These are phyloP conservation scores for Papilio xuthus DNA, from an alignment of 1,140 invertebrate species.

Conservation along the genomic window DNA sequence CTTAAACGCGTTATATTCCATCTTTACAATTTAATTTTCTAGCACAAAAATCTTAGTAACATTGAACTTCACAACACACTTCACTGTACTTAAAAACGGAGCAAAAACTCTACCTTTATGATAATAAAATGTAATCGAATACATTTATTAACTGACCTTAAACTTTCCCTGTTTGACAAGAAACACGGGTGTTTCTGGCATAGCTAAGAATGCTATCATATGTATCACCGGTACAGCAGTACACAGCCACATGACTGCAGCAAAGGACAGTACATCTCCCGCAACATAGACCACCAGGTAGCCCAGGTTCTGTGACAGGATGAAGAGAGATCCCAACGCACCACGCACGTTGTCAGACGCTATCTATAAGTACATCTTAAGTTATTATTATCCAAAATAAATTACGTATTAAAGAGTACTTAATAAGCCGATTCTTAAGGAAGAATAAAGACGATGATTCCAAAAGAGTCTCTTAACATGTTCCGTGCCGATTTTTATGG, in stretches of 20 bases:
- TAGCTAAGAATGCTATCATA: conserved; percentile 72
- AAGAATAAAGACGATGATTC: no score
- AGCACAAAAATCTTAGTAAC: no score
- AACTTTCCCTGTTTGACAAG: conserved; percentile 79
- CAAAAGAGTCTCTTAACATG: no score
- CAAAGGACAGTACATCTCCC: conserved; percentile 76
- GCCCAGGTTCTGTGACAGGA: conserved; percentile 80
- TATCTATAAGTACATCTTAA: conserved; percentile 49
- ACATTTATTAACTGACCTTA: conserved; percentile 52
- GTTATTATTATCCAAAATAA: not conserved
- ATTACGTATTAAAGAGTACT: no score
- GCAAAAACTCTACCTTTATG: no score
- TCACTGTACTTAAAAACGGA: no score
- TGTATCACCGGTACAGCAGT: conserved; percentile 73
- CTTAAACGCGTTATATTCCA: no score
- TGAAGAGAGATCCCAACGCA: conserved; percentile 78
- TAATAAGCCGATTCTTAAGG: no score
- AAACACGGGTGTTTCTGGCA: conserved; percentile 82
- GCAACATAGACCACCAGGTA: conserved; percentile 79
- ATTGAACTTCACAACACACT: no score
- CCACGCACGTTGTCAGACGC: conserved; percentile 76
- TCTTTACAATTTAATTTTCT: no score
- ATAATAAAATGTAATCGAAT: no score
- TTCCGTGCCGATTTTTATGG: no score
- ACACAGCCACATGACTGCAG: conserved; percentile 75